Base-by-base conservation (phyloP, 1,140 invertebrate genomes). In the Hyposmocoma kahamanoa region DNA sequence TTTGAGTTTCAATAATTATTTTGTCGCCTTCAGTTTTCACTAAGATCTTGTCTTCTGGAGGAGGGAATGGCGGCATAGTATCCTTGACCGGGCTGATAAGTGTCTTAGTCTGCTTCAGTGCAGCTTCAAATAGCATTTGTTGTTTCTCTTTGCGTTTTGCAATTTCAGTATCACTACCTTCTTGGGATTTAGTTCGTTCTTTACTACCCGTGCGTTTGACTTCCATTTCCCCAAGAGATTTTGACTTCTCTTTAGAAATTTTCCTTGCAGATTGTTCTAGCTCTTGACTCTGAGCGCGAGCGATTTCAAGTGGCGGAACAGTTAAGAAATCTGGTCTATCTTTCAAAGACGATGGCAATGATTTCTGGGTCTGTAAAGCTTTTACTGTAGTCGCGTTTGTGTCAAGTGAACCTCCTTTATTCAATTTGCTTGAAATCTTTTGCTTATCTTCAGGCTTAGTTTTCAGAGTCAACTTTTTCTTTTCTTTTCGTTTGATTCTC, bases 121-220 rank as follows among this genome's bases (percentile, higher is more conserved):
- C 91, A 15, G 90, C 91, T 78, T 92, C 91, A 61, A 91, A 92
- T 0, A 92, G 82, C 84, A 91, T 89, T 67, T 92, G 91, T 62
- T 92, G 91, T 47, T 91, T 89, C 64, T 91, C 90, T 67, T 90
- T 90, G 45, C 91, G 86, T 67, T 92, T 91, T 10, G 89, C 90
- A 53, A 91, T 90, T 64, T 91, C 90, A 3, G 89, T 88, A 60
- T 91, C 90, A 55, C 89, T 90, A 53, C 91, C 91, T 72, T 92
- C 91, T 62, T 90, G 90, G 5, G 90, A 91, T 59, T 91, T 91
- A 13, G 90, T 89, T 54, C 91, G 81, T 72, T 91, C 90, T 56
- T 90, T 91, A 62, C 90, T 91, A 20, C 88, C 69, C n/a, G 80
- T 75, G 0, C 90, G 81, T 60, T 88, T 89, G 8, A 89, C 61